A percentile compares a stretch with the other conserved stretches of the same genome.
phyloP scores from a whole-genome alignment of 2,113 vertebrate species.

The Gadus macrocephalus region DNA sequence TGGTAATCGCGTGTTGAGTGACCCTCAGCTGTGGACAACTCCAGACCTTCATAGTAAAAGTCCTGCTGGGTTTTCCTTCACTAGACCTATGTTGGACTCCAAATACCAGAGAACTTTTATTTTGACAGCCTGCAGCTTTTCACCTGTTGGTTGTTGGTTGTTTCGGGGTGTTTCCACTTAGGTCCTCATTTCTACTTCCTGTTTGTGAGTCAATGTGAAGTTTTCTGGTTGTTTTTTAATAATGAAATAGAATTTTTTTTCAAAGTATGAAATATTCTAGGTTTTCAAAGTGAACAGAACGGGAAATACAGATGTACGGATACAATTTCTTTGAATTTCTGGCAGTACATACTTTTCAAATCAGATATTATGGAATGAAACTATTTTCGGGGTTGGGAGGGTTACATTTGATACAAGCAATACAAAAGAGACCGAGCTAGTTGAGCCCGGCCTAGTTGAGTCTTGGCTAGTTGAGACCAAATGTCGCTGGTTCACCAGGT shows the following conservation, averaged over 20 bases:
- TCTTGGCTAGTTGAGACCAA: no score
- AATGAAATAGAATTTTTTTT: slow-evolving; percentile 32
- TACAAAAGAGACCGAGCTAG: neutral
- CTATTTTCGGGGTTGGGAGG: neutral
- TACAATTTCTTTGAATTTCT: no score
- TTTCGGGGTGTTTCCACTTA: slow-evolving; percentile 7
- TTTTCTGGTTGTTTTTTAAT: slow-evolving; percentile 48
- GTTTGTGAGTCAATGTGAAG: slow-evolving; percentile 61
- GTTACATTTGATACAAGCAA: neutral
- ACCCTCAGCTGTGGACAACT: no score
- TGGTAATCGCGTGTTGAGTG: no score
- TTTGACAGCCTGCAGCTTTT: neutral
- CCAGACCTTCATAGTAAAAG: neutral
- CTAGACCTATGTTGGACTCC: neutral
- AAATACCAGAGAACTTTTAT: neutral
- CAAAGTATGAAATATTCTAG: slow-evolving; percentile 46
- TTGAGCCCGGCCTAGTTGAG: neutral
- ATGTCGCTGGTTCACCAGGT: no score
- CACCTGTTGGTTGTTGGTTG: neutral
- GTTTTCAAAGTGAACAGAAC: slow-evolving; percentile 49
- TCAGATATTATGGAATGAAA: neutral
- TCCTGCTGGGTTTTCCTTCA: neutral
- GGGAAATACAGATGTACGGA: no score
- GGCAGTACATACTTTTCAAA: no score
- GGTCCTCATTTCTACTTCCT: slow-evolving; percentile 48